Conservation (phyloP, 2,113 vertebrate genomes). For the Amia ocellicauda region DNA sequence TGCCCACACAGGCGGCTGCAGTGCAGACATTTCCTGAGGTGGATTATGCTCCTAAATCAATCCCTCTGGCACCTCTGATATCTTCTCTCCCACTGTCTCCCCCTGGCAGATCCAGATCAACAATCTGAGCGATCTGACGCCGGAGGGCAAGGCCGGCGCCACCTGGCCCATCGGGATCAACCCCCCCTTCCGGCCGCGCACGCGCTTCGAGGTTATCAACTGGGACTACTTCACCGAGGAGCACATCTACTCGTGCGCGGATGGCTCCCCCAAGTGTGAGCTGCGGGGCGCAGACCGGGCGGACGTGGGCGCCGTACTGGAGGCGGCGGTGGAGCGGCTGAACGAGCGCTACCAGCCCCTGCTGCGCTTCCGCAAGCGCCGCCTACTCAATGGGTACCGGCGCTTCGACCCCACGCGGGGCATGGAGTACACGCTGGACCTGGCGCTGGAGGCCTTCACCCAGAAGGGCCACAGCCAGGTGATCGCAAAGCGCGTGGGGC, state of each 20-base stretch:
- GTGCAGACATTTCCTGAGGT: neutral
- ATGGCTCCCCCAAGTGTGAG: constrained; percentile 87
- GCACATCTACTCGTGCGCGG: constrained; percentile 82
- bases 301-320: constrained; percentile 73
- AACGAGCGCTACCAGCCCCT: constrained; percentile 84
- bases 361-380: constrained; percentile 83
- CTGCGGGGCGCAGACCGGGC: constrained; percentile 78
- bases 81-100: constrained; percentile 5
- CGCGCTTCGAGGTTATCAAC: constrained; percentile 91
- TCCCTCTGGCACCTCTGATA: neutral
- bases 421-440: constrained; percentile 91
- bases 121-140: constrained; percentile 84
- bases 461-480: constrained; percentile 85
- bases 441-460: constrained; percentile 83
- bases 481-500: constrained; percentile 79
- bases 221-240: constrained; percentile 98
- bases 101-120: constrained; percentile 83
- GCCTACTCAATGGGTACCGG: constrained; percentile 85
- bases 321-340: constrained; percentile 79
- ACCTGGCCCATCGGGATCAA: constrained; percentile 91
- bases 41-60: neutral
- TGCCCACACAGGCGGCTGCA: constrained; percentile 16
- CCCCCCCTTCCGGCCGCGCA: constrained; percentile 78
- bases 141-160: constrained; percentile 77
- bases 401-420: constrained; percentile 91